A percentile compares a stretch with the other conserved stretches of the same genome.
Evolutionary conservation across 2,797 vertebrate species (phyloP).

Genomic region (Hoplostethus atlanticus): DNA sequence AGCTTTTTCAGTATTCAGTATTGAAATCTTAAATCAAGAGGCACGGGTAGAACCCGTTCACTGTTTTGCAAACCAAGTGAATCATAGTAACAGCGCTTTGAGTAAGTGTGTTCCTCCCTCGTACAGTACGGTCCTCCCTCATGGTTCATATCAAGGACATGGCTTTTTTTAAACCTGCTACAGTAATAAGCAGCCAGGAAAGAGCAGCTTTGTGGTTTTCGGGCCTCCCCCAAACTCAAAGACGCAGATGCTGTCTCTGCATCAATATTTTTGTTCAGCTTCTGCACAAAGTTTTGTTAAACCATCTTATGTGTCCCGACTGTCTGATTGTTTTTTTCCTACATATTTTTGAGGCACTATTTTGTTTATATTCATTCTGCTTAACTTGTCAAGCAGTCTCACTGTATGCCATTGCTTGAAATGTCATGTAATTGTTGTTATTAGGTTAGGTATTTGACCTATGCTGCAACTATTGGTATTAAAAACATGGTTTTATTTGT

Average conservation of each 20-base stretch:
- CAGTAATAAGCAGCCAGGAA: conserved; percentile 51
- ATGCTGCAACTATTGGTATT: conserved; percentile 8
- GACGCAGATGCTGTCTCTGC: conserved; percentile 39
- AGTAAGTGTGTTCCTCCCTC: conserved; percentile 9
- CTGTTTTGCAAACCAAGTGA: neutral
- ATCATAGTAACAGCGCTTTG: no score
- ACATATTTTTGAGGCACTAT: neutral
- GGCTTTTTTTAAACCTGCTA: conserved; percentile 29
- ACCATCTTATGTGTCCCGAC: conserved; percentile 23
- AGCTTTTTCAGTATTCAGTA: neutral
- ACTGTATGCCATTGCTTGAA: conserved; percentile 27
- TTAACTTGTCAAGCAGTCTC: conserved; percentile 32
- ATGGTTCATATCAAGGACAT: conserved; percentile 30
- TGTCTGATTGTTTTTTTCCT: neutral
- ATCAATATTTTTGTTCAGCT: conserved; percentile 44
- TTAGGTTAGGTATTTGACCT: conserved; percentile 3
- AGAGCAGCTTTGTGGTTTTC: conserved; percentile 70
- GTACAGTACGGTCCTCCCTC: conserved; percentile 6
- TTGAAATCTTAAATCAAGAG: neutral
- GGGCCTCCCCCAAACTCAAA: conserved; percentile 36
- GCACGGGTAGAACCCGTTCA: neutral
- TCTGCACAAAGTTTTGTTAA: conserved; percentile 37
- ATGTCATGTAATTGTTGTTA: conserved; percentile 21
- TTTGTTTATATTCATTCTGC: conserved; percentile 21
- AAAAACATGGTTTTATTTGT: conserved; percentile 52